Conservation (phyloP, 2,113 vertebrate genomes). For the Cryptotis parvus region DNA sequence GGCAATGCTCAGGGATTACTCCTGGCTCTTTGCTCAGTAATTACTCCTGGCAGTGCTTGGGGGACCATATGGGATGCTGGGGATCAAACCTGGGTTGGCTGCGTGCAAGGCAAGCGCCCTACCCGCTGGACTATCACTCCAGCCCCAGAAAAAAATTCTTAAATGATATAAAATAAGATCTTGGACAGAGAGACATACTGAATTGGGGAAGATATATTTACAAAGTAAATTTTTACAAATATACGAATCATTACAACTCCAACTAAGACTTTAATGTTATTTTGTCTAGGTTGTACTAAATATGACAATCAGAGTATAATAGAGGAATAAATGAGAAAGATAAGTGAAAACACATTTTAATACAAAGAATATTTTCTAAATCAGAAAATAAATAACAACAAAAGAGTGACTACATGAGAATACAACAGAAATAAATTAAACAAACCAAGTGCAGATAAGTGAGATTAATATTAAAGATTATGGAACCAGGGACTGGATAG, state of each 20-base stretch:
- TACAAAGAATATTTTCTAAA: conserved; percentile 48
- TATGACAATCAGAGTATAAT: background rate
- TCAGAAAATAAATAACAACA: background rate
- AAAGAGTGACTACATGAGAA: background rate
- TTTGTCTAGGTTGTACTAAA: too few species aligned
- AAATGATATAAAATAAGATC: background rate
- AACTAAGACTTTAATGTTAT: too few species aligned
- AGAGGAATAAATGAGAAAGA: background rate
- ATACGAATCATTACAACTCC: background rate
- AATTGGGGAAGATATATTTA: background rate
- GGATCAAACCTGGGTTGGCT: too few species aligned
- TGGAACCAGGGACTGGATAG: background rate
- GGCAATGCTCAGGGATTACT: too few species aligned
- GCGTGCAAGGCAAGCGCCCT: too few species aligned
- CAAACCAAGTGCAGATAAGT: background rate
- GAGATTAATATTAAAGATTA: background rate
- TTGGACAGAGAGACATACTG: background rate
- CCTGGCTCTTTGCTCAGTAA: too few species aligned
- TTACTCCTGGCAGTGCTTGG: too few species aligned
- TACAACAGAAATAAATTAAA: conserved; percentile 24
- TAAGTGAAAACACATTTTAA: background rate
- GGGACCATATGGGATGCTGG: too few species aligned
- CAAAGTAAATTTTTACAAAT: conserved; percentile 25
- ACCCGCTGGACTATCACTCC: too few species aligned
- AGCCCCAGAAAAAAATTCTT: background rate